These are phyloP conservation scores for Syngnathus scovelli DNA, from an alignment of 2,113 vertebrate species.

Conservation along the genomic window DNA sequence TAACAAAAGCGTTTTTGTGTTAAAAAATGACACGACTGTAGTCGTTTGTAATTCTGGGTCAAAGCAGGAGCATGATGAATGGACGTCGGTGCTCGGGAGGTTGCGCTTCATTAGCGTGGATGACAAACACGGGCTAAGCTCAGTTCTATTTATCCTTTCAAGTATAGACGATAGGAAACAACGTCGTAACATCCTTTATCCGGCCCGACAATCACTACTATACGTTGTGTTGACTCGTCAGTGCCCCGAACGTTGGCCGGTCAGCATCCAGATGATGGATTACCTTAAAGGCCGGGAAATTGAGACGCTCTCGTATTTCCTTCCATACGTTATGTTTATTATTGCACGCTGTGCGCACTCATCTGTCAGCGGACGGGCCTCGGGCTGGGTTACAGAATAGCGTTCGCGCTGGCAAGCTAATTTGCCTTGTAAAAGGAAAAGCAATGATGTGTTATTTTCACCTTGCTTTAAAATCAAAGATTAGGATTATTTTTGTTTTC, in stretches of 20 bases:
- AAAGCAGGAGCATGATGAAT: slow-evolving; percentile 54
- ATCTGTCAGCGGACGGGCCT: slow-evolving; percentile 42
- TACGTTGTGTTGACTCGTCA: slow-evolving; percentile 25
- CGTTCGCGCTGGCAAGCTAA: slow-evolving; percentile 14
- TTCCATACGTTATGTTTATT: slow-evolving; percentile 51
- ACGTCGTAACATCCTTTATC: slow-evolving; percentile 26
- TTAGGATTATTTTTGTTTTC: not conserved
- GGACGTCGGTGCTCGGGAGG: slow-evolving; percentile 43
- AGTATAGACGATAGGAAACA: slow-evolving; percentile 47
- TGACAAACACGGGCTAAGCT: slow-evolving; percentile 58
- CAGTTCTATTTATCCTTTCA: slow-evolving; percentile 60
- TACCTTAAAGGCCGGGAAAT: slow-evolving; percentile 44
- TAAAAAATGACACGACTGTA: no score
- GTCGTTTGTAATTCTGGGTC: no score
- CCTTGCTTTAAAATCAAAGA: not conserved
- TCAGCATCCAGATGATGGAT: slow-evolving; percentile 55
- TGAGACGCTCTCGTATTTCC: slow-evolving; percentile 43
- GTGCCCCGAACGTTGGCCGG: slow-evolving; percentile 37
- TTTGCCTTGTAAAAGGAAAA: slow-evolving; percentile 13
- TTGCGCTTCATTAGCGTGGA: slow-evolving; percentile 59
- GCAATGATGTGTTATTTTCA: not conserved
- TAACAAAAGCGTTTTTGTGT: no score
- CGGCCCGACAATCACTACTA: slow-evolving; percentile 10
- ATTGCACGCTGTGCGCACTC: slow-evolving; percentile 39
- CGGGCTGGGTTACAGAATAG: slow-evolving; percentile 13